Evolutionary conservation across 2,888 invertebrate genomes (phyloP), one percentile per base, ranked within the genome.

Genomic region (Branchipolynoe longqiensis): DNA sequence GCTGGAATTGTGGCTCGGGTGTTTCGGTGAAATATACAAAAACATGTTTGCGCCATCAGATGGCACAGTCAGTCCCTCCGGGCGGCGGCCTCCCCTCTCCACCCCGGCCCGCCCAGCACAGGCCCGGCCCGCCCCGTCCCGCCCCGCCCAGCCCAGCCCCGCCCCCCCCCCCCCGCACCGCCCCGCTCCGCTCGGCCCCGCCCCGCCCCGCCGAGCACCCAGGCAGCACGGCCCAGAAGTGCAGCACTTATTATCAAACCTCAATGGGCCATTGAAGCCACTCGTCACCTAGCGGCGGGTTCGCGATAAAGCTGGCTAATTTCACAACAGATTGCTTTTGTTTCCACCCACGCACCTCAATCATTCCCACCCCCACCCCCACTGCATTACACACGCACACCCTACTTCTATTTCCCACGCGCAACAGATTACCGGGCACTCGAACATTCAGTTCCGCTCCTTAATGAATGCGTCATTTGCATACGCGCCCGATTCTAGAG

Each of bases 311-410:
- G 69, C 38, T 38, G 36, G 69, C 69, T 69, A 69, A 69, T 69
- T 69, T 69, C 69, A 69, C 69, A 69, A 69, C 69, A 69, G 69
- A 69, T 69, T 69, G 69, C 69, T 69, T 33, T 69, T 69, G 69
- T 69, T 69, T 69, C 38, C 69, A 22, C 38, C 69, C 38, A 36
- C n/a, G 69, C 69, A 69, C 33, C 69, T 38, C 48, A 48, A 8
- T 48, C 8, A 8, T 18, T 18, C 48, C 48, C 48, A 48, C 8
- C 48, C 48, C 48, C 48, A 48, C 8, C 48, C 48, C 48, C 48
- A 8, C 8, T 18, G 48, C 18, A 8, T 48, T 8, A 12, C 48
- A 8, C 48, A 48, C 8, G 8, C 8, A 18, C 48, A 12, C 48
- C 48, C 48, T 48, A n/a, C n/a, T n/a, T n/a, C n/a, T n/a, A n/a